Base-by-base conservation (phyloP, 2,113 vertebrate genomes). In the Acanthisitta chloris region DNA sequence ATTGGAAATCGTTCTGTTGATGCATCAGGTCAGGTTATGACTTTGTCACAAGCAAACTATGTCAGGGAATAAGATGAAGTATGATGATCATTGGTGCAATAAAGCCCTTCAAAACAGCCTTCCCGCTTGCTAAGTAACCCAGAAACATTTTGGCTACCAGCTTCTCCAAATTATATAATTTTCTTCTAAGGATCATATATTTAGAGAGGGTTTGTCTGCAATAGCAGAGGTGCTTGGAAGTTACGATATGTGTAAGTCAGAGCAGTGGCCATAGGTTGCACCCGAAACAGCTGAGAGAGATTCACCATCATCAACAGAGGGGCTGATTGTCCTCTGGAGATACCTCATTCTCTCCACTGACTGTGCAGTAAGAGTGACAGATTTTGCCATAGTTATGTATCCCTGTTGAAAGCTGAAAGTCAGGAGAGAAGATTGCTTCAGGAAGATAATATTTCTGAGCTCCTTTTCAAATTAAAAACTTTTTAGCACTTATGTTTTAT, bases 281-380 rank as follows among this genome's bases (percentile, higher is more conserved):
- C 5, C 18, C 1, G 2, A 36, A 46, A 62, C 9, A 43, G 12
- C 43, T 64, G 79, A 69, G 48, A 46, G 33, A 57, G 11, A 29
- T 42, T 82, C 0, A 0, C 69, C 49, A 33, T 43, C 29, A 12
- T 5, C 65, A 48, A 0, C 0, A 7, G 12, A 17, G 9, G 12
- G 23, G 2, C 19, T 67, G 19, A 6, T 18, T 71, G 38, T 67
- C 14, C 28, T 78, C 38, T 87, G 48, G 29, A 74, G 23, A 17
- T 12, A 20, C 33, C 23, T 54, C 14, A 14, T 85, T 59, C 25
- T 55, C 66, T 57, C 38, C 10, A 18, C 33, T 67, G 36, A 26
- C 66, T 40, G 26, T 2, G 1, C 19, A 62, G 38, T 59, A 24
- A 66, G 8, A 51, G 36, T 17, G 66, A 17, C 19, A 58, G 43